Evolutionary conservation across 1,140 invertebrate species (phyloP), one percentile per base, ranked within the genome.

Genomic region (Panagrolaimus sp.): DNA sequence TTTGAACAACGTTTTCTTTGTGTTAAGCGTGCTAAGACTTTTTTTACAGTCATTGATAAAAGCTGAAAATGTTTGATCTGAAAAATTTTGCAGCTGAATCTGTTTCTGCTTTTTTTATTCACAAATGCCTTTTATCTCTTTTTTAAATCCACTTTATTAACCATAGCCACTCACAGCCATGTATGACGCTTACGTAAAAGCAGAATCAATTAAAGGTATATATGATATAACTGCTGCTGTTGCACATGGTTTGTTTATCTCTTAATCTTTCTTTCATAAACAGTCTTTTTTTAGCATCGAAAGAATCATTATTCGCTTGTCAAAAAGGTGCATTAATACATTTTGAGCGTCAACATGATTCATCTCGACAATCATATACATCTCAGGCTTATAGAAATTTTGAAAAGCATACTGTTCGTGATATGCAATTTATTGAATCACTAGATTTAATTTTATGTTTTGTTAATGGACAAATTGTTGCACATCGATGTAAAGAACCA

Each of bases 361-460:
- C 51, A 9, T 25, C 51, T 20, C 51, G 51, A 0, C 20, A 27
- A 20, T 7, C 31, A 38, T 57, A 57, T 16, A 27, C 20, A 11
- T 27, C 51, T 3, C 51, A 57, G 5, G 51, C 51, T 0, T 57
- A 25, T 16, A 20, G 51, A 20, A 11, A 13, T 16, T 57, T 57
- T 20, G 51, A 57, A 57, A 57, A 57, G 16, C 20, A 57, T 20
- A 57, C 51, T 5, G 51, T 57, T 20, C 51, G 27, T n/a, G 51
- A 57, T 20, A 20, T 57, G 13, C 51, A 57, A 57, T 57, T 57
- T 13, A 27, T 57, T 27, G 51, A 57, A 57, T 27, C 20, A 9
- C n/a, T 57, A 9, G 51, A 27, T 20, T 27, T 57, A 16, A 25
- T 57, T 20, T 20, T 57, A 11, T 57, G 51, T 57, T 13, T 57